These are phyloP conservation scores for Priocnemis perturbator DNA, from an alignment of 2,888 invertebrate species.

Conservation along the genomic window DNA sequence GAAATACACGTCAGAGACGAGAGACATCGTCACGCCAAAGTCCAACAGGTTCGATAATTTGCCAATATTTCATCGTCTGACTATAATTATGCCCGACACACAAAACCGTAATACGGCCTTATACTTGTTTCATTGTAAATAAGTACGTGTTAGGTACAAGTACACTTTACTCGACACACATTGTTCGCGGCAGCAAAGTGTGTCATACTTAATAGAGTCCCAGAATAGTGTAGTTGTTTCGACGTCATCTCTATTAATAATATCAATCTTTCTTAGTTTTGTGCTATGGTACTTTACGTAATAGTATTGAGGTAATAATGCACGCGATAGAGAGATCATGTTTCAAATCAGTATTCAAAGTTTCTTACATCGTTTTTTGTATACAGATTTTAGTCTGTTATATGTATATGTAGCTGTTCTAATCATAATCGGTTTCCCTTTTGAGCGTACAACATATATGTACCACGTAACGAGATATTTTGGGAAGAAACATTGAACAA, in stretches of 20 bases:
- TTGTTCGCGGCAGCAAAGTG: not conserved
- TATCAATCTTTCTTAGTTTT: no score
- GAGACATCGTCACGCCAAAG: slow-evolving; percentile 76
- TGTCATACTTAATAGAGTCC: no score
- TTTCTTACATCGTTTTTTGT: not conserved
- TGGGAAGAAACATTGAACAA: slow-evolving; percentile 19
- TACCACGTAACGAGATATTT: slow-evolving; percentile 17
- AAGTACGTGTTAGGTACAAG: no score
- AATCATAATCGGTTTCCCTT: not conserved
- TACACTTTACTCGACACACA: not conserved
- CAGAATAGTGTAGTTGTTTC: no score
- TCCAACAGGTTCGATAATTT: slow-evolving; percentile 67
- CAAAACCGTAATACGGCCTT: no score
- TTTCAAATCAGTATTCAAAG: not conserved
- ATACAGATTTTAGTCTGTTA: no score
- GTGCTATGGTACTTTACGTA: no score
- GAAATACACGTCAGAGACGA: slow-evolving; percentile 80
- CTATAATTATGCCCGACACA: no score
- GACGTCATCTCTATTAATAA: no score
- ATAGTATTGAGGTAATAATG: no score
- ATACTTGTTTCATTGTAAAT: no score
- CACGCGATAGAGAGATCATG: not conserved
- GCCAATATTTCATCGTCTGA: not conserved
- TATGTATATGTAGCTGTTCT: not conserved
- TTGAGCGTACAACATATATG: not conserved